Conservation (phyloP, 2,797 vertebrate species). For the Argyrosomus regius region DNA sequence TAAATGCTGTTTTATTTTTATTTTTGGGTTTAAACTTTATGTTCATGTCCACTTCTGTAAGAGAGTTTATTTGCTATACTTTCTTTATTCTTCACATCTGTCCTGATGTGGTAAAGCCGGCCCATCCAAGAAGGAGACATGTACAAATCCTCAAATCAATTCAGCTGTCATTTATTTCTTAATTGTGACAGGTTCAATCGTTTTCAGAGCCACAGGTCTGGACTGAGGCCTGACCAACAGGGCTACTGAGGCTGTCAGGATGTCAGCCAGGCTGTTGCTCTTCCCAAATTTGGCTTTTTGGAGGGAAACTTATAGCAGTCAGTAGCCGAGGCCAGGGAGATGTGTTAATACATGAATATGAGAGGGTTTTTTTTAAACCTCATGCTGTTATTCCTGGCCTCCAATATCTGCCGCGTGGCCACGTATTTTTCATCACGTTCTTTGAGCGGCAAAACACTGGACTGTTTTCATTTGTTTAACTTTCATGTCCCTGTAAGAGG, state of each 20-base stretch:
- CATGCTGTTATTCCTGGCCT: constrained; percentile 78
- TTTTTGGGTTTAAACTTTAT: constrained; percentile 3
- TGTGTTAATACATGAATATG: constrained; percentile 59
- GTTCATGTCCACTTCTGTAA: not conserved
- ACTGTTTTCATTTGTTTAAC: constrained; percentile 71
- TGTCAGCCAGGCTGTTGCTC: constrained; percentile 24
- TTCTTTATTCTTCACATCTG: constrained; percentile 13
- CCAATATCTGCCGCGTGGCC: constrained; percentile 50
- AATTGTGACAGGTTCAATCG: constrained; percentile 21
- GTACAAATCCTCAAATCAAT: constrained; percentile 9
- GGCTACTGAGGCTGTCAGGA: constrained; percentile 45
- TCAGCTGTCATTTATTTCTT: constrained; percentile 10
- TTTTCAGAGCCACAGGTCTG: constrained; percentile 24
- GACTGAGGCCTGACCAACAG: constrained; percentile 29
- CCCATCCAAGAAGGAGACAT: not conserved
- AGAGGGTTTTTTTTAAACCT: constrained; percentile 43
- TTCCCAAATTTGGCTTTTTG: constrained; percentile 38
- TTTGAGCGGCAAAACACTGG: constrained; percentile 58
- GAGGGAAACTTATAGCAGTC: constrained; percentile 40
- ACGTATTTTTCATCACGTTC: constrained; percentile 72
- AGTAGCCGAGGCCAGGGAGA: constrained; percentile 34
- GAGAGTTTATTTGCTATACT: not conserved
- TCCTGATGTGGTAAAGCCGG: not conserved
- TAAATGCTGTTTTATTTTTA: constrained; percentile 8
- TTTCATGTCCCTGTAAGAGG: constrained; percentile 56